Base-by-base conservation (phyloP, 2,888 invertebrate genomes). In the Zygothrica quintamaculata region DNA sequence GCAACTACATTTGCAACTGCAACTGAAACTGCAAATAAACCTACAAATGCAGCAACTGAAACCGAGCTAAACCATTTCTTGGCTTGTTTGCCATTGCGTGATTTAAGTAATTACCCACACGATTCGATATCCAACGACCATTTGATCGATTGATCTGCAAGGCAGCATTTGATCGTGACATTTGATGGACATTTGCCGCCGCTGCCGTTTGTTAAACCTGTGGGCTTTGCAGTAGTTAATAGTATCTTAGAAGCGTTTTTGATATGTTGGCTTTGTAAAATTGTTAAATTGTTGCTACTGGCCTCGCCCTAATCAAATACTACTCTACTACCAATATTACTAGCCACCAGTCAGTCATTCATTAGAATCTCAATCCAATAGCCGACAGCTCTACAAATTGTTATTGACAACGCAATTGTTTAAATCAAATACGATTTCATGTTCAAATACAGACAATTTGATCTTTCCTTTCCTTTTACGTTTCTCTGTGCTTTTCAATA, bases 111-210 rank as follows among this genome's bases (percentile, higher is more conserved):
- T 82, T 82, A 82, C 62, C 56, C 70, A 62, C 44, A 65, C 56
- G 55, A 65, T 48, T 29, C 61, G 57, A 58, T 64, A 73, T 56
- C 22, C 65, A 65, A 51, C 73, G 73, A 61, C 46, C 55, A 29
- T 55, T 52, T 56, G 64, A 22, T 22, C 81, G 76, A 85, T 86
- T 79, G 86, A 88, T 88, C 85, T 80, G 80, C 88, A 74, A 65
- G 51, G 57, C 62, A 75, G 69, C 73, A 73, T 77, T 77, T 73
- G 78, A 86, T 82, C 85, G 80, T 88, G 88, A 88, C 89, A 88
- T 76, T 88, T 88, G 88, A 88, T 89, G 74, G 88, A 89, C 88
- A 71, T 84, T 88, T 88, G 85, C 86, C 78, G 89, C 77, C 86
- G 86, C 89, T 88, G 88, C 87, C 50, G 89, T 88, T 78, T 71